Base-by-base conservation (phyloP, 2,797 vertebrate species). In the Myripristis jacobus region DNA sequence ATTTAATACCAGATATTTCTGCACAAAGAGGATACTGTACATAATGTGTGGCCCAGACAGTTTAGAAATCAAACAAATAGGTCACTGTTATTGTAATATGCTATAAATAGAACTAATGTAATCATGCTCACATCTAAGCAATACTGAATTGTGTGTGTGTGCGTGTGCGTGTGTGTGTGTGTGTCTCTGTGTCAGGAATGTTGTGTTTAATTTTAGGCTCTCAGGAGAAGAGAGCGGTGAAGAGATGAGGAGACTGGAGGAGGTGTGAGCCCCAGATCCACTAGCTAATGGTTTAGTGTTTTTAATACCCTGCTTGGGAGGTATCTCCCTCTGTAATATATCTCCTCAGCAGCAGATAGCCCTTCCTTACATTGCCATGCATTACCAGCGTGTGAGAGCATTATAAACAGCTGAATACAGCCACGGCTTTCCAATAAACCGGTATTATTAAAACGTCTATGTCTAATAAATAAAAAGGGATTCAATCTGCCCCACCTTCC, bases 131-230 rank as follows among this genome's bases (percentile, higher is more conserved):
- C 34, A 34, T 31, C 52, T 55, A 62, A 47, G 52, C 47, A 43
- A 16, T 38, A 53, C 16, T 29, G 31, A 51, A 22, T 19, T 48
- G 27, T 25, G 50, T 38, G 62, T 75, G 38, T 79, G 64, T 74
- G 74, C 71, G 67, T 6, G 34, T 38, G 65, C 54, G 60, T 41
- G 29, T 18, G 50, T 16, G n/a, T 6, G 54, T 3, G 47, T 15
- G 18, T 21, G 68, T 46, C 16, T 74, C 73, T 56, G 62, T 81
- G 59, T 80, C 60, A 82, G 80, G 80, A 77, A 86, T 85, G 79
- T 76, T 89, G 78, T 61, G 74, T 87, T 88, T 90, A 92, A 91
- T 84, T 91, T 90, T 90, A 81, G 87, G 75, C 79, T 86, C 82
- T 80, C 22, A 27, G 81, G 84, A 85, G 77, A 80, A 80, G 64